Base-by-base conservation (phyloP, 1,140 invertebrate genomes). In the Laupala kohalensis region DNA sequence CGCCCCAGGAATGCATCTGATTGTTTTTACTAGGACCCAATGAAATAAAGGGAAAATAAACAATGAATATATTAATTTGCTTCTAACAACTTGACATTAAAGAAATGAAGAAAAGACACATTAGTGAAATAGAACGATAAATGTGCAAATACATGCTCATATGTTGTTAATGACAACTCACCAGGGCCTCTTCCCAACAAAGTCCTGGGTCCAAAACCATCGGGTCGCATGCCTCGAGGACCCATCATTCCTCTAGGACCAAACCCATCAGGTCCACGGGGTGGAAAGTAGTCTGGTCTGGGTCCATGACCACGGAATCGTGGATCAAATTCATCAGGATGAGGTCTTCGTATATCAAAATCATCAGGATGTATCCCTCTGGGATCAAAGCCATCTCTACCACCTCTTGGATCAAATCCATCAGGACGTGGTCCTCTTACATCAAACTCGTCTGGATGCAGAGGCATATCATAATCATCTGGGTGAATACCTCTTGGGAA, bases 141-240 rank as follows among this genome's bases (percentile, higher is more conserved):
- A 24, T 25, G 25, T 13, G 9, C 12, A 13, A 28, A 28, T 69
- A n/a, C n/a, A 69, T 29, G 27, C 30, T 69, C 0, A 53, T 15
- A 26, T 24, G 25, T 37, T 25, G 25, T 19, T 63, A 53, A 70
- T 62, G 25, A 19, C 25, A 70, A 70, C 15, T 70, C 12, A 83
- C 81, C 81, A 30, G 79, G 81, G 27, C 79, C 74, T 24, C 69
- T 53, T 72, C 77, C 81, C 75, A 77, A 77, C 68, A 76, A 74
- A 13, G 78, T 77, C 73, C 81, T 3, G 2, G 81, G 78, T 29
- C 80, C 80, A 74, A 83, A 84, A 13, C 76, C 78, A 62, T 83
- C 82, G 15, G 82, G 80, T 67, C 82, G 82, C 71, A 80, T 78
- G 0, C 79, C 78, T 69, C 80, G 77, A 2, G 79, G 79, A 9